Evolutionary conservation across 2,888 invertebrate species (phyloP).

Genomic region (Odontothrips loti): DNA sequence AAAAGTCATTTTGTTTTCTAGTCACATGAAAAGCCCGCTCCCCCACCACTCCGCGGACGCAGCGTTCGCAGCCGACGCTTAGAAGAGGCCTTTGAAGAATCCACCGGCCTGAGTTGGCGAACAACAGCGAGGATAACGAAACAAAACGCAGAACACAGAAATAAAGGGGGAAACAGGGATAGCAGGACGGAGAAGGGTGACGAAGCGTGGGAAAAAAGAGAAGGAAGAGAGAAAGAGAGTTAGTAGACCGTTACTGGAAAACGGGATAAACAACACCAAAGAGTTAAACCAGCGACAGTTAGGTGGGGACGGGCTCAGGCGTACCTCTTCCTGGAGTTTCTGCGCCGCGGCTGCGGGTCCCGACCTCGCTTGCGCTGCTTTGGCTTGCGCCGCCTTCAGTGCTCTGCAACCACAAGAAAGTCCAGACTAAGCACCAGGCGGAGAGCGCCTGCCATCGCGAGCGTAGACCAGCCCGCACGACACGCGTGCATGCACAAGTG

Average conservation of each 20-base stretch:
- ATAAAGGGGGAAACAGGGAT: conserved; percentile 35
- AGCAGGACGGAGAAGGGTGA: conserved; percentile 36
- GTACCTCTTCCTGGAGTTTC: conserved; percentile 42
- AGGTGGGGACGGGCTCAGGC: conserved; percentile 37
- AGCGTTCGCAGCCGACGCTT: conserved; percentile 46
- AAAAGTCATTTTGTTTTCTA: conserved; percentile 7
- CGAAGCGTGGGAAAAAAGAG: conserved; percentile 36
- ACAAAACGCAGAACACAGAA: conserved; percentile 34
- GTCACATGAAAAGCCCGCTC: background rate
- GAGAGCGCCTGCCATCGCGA: too few relatives aligned
- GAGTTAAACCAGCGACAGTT: background rate
- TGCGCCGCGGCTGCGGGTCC: conserved; percentile 38
- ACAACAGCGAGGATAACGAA: conserved; percentile 31
- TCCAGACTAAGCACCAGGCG: background rate
- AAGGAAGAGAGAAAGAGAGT: conserved; percentile 39
- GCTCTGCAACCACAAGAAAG: conserved; percentile 58
- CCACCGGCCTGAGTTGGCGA: conserved; percentile 68
- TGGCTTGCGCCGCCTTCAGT: conserved; percentile 84
- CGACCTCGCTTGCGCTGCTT: conserved; percentile 45
- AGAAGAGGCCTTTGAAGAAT: conserved; percentile 94
- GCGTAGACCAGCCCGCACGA: too few relatives aligned
- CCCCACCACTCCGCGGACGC: background rate
- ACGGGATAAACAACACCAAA: conserved; percentile 36
- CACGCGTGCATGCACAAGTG: too few relatives aligned
- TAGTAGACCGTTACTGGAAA: conserved; percentile 32